Evolutionary conservation across 2,113 vertebrate species (phyloP).

Genomic region (Tachysurus vachellii): DNA sequence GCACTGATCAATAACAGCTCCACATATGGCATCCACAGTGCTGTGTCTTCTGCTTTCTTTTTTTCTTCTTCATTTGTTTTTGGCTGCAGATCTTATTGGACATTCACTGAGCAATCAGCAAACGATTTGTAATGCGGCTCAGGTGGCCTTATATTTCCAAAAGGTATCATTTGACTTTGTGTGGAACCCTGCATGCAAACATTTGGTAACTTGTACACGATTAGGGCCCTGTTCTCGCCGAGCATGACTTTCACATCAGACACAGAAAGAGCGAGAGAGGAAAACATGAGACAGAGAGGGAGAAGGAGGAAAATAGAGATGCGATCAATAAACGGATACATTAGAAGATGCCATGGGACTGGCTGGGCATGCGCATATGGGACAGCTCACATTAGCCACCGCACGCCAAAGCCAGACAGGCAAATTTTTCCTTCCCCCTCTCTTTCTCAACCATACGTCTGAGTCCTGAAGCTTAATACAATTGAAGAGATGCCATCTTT

Average conservation of each 20-base stretch:
- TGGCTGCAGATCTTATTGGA: neutral
- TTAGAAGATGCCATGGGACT: slow-evolving; percentile 52
- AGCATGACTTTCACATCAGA: slow-evolving; percentile 47
- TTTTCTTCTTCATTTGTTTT: neutral
- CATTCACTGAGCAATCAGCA: neutral
- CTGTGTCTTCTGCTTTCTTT: neutral
- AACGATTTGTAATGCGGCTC: slow-evolving; percentile 17
- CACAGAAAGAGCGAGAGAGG: slow-evolving; percentile 24
- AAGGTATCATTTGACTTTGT: slow-evolving; percentile 5
- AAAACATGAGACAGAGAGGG: slow-evolving; percentile 31
- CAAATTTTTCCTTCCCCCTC: slow-evolving; percentile 22
- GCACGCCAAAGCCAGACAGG: slow-evolving; percentile 35
- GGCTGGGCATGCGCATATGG: slow-evolving; percentile 34
- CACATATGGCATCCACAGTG: slow-evolving; percentile 20
- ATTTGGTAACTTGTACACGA: slow-evolving; percentile 27
- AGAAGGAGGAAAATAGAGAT: slow-evolving; percentile 32
- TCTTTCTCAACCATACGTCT: neutral
- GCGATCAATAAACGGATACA: slow-evolving; percentile 54
- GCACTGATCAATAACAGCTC: slow-evolving; percentile 22
- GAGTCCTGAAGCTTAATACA: slow-evolving; percentile 16
- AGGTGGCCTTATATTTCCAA: slow-evolving; percentile 14
- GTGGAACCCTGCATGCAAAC: neutral
- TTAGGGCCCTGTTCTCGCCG: neutral
- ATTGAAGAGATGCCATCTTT: slow-evolving; percentile 6
- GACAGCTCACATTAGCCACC: slow-evolving; percentile 42